A percentile compares a stretch with the other conserved stretches of the same genome.
Evolutionary conservation across 2,888 invertebrate species (phyloP).

Genomic region (Chaitophorus viminalis): DNA sequence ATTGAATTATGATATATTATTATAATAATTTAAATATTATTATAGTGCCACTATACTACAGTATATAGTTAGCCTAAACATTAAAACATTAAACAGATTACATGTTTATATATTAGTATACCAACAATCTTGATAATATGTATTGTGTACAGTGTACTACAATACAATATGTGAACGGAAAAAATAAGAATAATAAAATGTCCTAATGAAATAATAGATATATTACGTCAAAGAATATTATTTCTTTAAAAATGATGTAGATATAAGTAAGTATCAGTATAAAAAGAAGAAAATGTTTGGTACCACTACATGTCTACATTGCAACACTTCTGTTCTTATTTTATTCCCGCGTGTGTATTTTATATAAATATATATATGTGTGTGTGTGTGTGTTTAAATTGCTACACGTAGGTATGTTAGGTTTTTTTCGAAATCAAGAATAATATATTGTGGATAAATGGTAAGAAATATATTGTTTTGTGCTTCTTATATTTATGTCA

Average conservation of each 20-base stretch:
- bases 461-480: slow-evolving; percentile 43
- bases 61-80: background rate
- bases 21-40: too few species aligned
- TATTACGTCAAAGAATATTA: background rate
- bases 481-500: too few species aligned
- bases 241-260: too few species aligned
- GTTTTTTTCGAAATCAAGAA: slow-evolving; percentile 49
- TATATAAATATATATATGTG: too few species aligned
- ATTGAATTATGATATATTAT: too few species aligned
- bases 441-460: background rate
- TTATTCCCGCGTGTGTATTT: too few species aligned
- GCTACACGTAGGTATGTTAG: background rate
- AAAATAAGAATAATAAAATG: slow-evolving; percentile 19
- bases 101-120: too few species aligned
- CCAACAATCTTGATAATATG: background rate
- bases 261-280: background rate
- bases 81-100: too few species aligned
- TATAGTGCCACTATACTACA: background rate
- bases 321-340: too few species aligned
- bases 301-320: too few species aligned
- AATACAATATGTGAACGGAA: background rate
- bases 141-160: background rate
- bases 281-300: too few species aligned
- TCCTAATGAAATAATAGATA: slow-evolving; percentile 9
- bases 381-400: background rate